Conservation (phyloP, 2,113 vertebrate species). For the Bungarus multicinctus region DNA sequence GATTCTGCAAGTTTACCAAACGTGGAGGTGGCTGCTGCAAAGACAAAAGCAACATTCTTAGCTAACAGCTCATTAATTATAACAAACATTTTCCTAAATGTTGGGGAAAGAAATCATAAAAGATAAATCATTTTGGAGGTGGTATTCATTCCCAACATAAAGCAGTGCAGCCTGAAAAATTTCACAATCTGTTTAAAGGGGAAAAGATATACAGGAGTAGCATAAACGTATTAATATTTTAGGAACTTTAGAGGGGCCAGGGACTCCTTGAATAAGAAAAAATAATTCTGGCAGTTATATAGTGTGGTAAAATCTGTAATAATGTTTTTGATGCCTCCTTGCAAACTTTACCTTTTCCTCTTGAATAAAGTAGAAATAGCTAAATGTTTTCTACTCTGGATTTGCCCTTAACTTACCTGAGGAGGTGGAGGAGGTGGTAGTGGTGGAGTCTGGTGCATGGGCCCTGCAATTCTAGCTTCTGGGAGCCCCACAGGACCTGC, state of each 20-base stretch:
- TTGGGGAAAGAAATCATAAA: background rate
- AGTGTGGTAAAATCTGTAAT: background rate
- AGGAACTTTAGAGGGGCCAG: background rate
- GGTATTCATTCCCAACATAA: background rate
- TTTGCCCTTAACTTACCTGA: constrained; percentile 64
- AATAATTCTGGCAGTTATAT: background rate
- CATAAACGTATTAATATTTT: background rate
- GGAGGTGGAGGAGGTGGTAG: constrained; percentile 28
- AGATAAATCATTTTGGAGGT: background rate
- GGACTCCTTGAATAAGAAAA: background rate
- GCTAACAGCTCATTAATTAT: background rate
- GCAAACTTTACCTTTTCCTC: background rate
- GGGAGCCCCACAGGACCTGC: constrained; percentile 62
- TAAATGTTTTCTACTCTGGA: background rate
- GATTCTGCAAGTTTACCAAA: constrained; percentile 78
- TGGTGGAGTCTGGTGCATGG: constrained; percentile 66
- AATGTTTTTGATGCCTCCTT: background rate
- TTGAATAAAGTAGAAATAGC: background rate
- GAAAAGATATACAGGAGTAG: background rate
- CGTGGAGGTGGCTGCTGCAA: constrained; percentile 72
- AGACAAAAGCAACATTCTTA: constrained; percentile 11
- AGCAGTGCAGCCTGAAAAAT: background rate
- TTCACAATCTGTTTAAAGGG: background rate
- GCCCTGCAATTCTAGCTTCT: constrained; percentile 72
- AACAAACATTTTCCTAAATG: background rate